A percentile compares a stretch with the other conserved stretches of the same genome.
Conservation (phyloP, 2,797 vertebrate genomes). For the Orestias chungarensis region DNA sequence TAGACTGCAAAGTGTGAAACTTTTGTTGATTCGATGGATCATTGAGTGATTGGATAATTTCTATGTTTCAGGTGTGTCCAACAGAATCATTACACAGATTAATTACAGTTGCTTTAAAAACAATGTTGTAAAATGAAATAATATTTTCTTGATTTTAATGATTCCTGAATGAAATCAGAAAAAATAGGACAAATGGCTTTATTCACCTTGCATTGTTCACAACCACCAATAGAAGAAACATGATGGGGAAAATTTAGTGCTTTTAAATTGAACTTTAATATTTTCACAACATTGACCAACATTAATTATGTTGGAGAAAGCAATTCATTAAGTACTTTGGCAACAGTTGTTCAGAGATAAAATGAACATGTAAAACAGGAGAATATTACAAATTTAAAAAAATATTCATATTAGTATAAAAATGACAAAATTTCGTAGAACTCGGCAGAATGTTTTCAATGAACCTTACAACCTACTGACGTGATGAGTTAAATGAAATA, state of each 20-base stretch:
- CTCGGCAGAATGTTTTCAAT: neutral
- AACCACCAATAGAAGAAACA: neutral
- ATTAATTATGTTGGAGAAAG: neutral
- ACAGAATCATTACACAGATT: constrained; percentile 3
- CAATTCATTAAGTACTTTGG: neutral
- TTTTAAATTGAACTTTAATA: neutral
- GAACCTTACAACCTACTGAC: neutral
- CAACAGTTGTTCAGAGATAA: no score
- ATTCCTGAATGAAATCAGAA: no score
- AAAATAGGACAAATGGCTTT: no score
- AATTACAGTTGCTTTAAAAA: neutral
- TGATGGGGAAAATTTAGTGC: neutral
- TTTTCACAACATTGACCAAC: neutral
- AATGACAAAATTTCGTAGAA: neutral
- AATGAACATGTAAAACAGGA: neutral
- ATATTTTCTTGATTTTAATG: neutral
- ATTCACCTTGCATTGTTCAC: neutral
- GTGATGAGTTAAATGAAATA: neutral
- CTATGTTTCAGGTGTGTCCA: neutral
- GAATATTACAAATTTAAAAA: neutral
- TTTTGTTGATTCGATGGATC: constrained; percentile 13
- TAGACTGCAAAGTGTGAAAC: neutral
- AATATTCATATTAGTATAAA: neutral
- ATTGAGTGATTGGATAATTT: neutral
- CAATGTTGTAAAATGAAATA: neutral